Evolutionary conservation across 2,113 vertebrate species (phyloP).

Genomic region (Erinaceus europaeus): DNA sequence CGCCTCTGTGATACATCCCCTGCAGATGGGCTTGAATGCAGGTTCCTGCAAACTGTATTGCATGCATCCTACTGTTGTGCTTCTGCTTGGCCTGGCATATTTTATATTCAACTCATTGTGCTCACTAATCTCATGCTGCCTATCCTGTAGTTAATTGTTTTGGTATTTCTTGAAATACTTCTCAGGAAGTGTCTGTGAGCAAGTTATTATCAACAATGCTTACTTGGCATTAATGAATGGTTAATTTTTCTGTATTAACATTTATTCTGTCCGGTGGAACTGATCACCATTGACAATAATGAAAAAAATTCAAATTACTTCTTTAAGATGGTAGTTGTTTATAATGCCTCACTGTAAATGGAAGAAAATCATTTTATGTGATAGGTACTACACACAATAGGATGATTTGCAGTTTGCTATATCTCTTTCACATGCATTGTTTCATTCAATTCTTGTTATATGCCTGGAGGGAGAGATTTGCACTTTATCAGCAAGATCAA

Average conservation of each 20-base stretch:
- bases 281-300: background rate
- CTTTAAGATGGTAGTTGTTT: background rate
- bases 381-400: background rate
- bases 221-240: background rate
- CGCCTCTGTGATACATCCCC: no score
- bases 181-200: background rate
- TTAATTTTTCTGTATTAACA: slow-evolving; percentile 1
- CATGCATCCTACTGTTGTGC: background rate
- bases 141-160: background rate
- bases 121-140: background rate
- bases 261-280: background rate
- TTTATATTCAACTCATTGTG: background rate
- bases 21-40: no score
- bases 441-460: background rate
- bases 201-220: background rate
- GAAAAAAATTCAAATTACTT: background rate
- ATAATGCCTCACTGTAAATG: background rate
- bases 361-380: background rate
- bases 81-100: background rate
- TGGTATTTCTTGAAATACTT: background rate
- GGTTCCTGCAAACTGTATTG: no score
- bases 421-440: background rate
- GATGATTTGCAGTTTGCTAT: background rate
- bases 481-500: background rate
- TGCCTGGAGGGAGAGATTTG: background rate